phyloP scores from a whole-genome alignment of 2,113 vertebrate species.

The Triplophysa rosa region DNA sequence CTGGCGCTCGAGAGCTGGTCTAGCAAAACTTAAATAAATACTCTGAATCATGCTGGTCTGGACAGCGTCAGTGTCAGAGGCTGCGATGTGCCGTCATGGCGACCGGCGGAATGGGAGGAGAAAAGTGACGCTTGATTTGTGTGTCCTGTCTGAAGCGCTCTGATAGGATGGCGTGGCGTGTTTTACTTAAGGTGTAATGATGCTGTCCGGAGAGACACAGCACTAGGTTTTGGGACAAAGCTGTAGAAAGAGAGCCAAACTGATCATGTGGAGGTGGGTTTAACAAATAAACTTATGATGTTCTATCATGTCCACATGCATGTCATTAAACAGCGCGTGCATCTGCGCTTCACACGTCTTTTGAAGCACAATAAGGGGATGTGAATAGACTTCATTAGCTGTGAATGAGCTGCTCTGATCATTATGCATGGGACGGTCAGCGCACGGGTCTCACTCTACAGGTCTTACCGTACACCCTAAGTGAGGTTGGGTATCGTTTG shows the following conservation, averaged over 20 bases:
- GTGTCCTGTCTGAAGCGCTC: constrained; percentile 14
- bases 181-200: not conserved
- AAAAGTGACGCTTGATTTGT: constrained; percentile 29
- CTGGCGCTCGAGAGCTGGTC: constrained; percentile 10
- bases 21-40: constrained; percentile 41
- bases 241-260: no score
- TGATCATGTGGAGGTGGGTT: no score
- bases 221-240: no score
- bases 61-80: constrained; percentile 46
- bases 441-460: not conserved
- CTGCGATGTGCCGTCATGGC: constrained; percentile 22
- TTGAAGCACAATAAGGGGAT: constrained; percentile 47
- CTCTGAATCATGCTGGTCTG: constrained; percentile 42
- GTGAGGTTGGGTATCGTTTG: no score
- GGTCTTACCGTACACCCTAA: no score
- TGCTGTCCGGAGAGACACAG: no score
- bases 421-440: constrained; percentile 48
- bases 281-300: no score
- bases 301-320: not conserved
- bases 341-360: constrained; percentile 33
- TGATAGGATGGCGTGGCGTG: not conserved
- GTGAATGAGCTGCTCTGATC: constrained; percentile 33
- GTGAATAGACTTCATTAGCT: constrained; percentile 46
- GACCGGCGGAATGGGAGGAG: constrained; percentile 14
- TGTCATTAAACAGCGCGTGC: constrained; percentile 29